phyloP scores from a whole-genome alignment of 2,113 vertebrate species.

The Hyla sarda region DNA sequence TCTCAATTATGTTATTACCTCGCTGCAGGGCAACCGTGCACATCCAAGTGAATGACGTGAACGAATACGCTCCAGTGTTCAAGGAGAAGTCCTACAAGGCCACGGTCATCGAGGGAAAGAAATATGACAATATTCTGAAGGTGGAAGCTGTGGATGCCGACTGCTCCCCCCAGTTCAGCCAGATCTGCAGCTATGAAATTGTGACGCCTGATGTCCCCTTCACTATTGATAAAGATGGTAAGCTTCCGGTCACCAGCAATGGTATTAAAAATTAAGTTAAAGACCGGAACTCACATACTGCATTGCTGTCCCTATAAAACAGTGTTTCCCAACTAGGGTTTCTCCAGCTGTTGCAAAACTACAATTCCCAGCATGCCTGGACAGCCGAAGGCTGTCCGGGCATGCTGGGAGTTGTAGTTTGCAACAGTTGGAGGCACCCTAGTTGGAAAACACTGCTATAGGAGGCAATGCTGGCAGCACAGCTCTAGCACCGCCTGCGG shows the following conservation, averaged over 20 bases:
- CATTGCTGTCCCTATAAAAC: no score
- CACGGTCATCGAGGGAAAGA: constrained; percentile 84
- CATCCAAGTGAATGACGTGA: constrained; percentile 96
- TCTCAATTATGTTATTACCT: constrained; percentile 16
- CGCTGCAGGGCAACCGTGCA: constrained; percentile 89
- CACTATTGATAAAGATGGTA: constrained; percentile 92
- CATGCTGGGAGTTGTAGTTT: no score
- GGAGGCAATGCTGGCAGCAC: no score
- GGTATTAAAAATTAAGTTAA: no score
- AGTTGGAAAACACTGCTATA: no score
- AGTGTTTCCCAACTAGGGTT: no score
- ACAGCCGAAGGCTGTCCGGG: no score
- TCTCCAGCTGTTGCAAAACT: no score
- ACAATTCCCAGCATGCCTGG: no score
- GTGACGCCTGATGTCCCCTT: constrained; percentile 94
- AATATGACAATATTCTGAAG: constrained; percentile 83
- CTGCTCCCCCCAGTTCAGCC: constrained; percentile 98
- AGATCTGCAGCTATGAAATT: constrained; percentile 97
- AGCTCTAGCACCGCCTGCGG: no score
- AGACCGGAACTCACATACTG: no score
- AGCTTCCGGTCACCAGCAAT: constrained; percentile 59
- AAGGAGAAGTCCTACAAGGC: constrained; percentile 97
- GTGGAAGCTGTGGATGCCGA: constrained; percentile 95
- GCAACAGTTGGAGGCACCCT: no score
- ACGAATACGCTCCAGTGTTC: constrained; percentile 93